Conservation (phyloP, 2,797 vertebrate species). For the Bovichtus diacanthus region DNA sequence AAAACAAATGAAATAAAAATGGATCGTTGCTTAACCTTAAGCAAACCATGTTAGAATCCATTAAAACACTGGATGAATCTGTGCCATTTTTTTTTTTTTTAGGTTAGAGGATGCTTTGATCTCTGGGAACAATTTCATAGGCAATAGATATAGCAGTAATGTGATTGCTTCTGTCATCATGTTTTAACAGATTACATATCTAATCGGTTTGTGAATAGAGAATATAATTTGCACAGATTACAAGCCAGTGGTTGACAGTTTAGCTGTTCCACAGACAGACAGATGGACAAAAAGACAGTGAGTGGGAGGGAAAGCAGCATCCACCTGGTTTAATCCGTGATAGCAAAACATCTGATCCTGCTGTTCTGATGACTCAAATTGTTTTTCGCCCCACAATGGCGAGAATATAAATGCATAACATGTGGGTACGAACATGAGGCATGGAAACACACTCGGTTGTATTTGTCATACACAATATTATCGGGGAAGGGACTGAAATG, state of each 20-base stretch:
- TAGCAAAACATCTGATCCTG: conserved; percentile 53
- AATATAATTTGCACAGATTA: conserved; percentile 81
- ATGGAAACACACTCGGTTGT: conserved; percentile 18
- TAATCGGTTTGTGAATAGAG: conserved; percentile 73
- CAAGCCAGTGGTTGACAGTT: conserved; percentile 57
- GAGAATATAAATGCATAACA: conserved; percentile 35
- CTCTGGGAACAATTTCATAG: conserved; percentile 67
- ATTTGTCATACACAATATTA: conserved; percentile 38
- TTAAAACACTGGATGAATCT: conserved; percentile 62
- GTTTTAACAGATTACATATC: conserved; percentile 82
- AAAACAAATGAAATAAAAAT: conserved; percentile 75
- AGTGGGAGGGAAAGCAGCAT: conserved; percentile 58
- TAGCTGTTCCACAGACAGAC: conserved; percentile 49
- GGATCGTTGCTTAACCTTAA: conserved; percentile 69
- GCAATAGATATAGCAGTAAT: conserved; percentile 75
- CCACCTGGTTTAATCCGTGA: conserved; percentile 64
- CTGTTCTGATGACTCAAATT: conserved; percentile 34
- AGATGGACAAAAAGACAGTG: conserved; percentile 45
- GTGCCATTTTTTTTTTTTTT: conserved; percentile 50
- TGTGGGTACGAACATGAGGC: conserved; percentile 41
- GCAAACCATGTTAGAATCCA: conserved; percentile 62
- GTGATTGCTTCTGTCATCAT: conserved; percentile 82
- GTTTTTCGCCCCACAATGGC: conserved; percentile 23
- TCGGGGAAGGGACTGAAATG: conserved; percentile 43
- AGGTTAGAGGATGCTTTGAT: conserved; percentile 72